Evolutionary conservation across 2,797 vertebrate genomes (phyloP).

Genomic region (Poecile montanus): DNA sequence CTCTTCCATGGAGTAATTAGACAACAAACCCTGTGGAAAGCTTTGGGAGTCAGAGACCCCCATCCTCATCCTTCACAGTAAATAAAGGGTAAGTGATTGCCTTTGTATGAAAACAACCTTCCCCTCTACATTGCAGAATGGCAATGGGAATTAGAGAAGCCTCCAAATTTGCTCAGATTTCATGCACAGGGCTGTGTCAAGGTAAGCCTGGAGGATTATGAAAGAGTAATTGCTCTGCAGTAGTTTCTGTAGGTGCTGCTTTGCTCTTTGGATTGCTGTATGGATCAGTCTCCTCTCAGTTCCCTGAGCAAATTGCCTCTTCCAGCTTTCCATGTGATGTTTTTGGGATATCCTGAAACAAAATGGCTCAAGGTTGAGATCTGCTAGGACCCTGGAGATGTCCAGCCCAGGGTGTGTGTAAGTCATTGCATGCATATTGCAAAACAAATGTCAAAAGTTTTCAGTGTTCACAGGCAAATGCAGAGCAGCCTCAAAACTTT

Average conservation of each 20-base stretch:
- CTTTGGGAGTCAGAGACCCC: constrained; percentile 33
- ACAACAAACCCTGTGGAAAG: constrained; percentile 55
- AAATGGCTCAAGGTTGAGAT: neutral
- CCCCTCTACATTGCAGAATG: neutral
- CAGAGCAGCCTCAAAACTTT: neutral
- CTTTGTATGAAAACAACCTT: constrained; percentile 18
- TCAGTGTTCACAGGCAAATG: neutral
- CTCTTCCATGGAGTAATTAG: constrained; percentile 48
- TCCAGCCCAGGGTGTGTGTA: accelerated
- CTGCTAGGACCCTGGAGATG: neutral
- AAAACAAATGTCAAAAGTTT: neutral
- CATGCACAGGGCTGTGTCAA: neutral
- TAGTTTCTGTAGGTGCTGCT: neutral
- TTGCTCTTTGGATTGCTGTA: neutral
- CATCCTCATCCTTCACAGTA: constrained; percentile 14
- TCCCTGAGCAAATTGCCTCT: neutral
- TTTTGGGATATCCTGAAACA: neutral
- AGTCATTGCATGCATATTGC: neutral
- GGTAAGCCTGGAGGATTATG: neutral
- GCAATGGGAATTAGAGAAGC: constrained; percentile 10
- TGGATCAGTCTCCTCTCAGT: neutral
- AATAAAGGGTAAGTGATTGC: constrained; percentile 49
- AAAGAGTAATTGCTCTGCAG: neutral
- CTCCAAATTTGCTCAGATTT: neutral
- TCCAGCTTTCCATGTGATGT: neutral